Conservation (phyloP, 2,797 vertebrate genomes). For the Aulostomus chinensis region DNA sequence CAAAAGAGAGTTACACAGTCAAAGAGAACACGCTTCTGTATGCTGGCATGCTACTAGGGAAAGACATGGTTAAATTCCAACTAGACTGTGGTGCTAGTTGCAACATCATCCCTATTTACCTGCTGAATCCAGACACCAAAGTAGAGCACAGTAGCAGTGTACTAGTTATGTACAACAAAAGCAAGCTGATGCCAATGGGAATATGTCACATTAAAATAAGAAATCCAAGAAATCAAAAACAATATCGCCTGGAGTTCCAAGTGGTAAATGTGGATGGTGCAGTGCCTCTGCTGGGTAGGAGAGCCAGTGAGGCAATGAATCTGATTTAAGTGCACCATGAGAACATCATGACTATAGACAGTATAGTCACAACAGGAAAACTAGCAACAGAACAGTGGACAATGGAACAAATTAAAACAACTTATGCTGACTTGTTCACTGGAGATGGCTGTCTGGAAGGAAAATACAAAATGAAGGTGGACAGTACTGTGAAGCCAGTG, state of each 20-base stretch:
- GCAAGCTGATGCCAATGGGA: not conserved
- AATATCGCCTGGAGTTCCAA: slow-evolving; percentile 8
- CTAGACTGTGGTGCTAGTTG: slow-evolving; percentile 24
- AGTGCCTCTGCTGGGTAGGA: slow-evolving; percentile 1
- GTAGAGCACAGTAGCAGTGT: slow-evolving; percentile 1
- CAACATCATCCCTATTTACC: slow-evolving; percentile 2
- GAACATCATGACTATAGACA: slow-evolving; percentile 6
- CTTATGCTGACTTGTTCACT: not conserved
- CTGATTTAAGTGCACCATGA: slow-evolving; percentile 13
- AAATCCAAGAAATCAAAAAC: slow-evolving; percentile 13
- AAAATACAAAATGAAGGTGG: not conserved
- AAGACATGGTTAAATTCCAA: slow-evolving; percentile 14
- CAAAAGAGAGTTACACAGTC: too few species aligned
- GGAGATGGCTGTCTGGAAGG: not conserved
- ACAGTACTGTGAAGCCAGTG: not conserved
- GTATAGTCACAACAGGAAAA: not conserved
- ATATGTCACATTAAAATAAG: slow-evolving; percentile 6
- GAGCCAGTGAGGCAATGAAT: slow-evolving; percentile 9
- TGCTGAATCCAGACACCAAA: slow-evolving; percentile 3
- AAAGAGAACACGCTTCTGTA: not conserved
- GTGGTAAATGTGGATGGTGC: not conserved
- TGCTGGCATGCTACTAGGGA: not conserved
- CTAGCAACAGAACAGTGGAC: not conserved
- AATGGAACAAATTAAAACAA: not conserved
- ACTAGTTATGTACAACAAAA: slow-evolving; percentile 23